Percentiles rank a stretch among this genome's conserved stretches.
phyloP scores from a whole-genome alignment of 2,888 invertebrate genomes.

The Drosophila nigricruria region DNA sequence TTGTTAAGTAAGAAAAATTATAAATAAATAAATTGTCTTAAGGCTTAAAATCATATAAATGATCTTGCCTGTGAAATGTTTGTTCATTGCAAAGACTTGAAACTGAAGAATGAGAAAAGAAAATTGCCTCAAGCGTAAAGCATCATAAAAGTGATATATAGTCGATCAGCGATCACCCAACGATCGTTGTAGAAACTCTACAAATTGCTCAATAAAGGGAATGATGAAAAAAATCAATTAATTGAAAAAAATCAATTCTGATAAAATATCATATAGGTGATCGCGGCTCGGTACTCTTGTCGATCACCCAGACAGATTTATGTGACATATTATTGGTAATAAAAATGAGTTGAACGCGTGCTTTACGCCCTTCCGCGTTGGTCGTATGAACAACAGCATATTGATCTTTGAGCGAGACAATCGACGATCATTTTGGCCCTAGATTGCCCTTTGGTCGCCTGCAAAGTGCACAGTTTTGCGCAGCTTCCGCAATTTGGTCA shows the following conservation, averaged over 20 bases:
- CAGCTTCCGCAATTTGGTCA: conserved; percentile 63
- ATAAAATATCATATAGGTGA: conserved; percentile 1
- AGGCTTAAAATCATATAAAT: background rate
- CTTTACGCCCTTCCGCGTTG: conserved; percentile 42
- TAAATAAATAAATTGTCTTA: background rate
- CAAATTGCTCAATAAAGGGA: background rate
- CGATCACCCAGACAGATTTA: conserved; percentile 15
- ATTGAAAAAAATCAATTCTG: conserved; percentile 4
- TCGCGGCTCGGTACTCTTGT: background rate
- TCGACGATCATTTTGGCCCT: conserved; percentile 16
- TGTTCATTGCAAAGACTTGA: background rate
- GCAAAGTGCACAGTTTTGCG: conserved; percentile 34
- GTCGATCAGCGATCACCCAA: background rate
- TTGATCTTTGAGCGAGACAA: conserved; percentile 15
- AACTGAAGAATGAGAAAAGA: background rate
- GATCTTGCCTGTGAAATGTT: background rate
- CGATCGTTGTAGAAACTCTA: background rate
- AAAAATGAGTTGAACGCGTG: conserved; percentile 34
- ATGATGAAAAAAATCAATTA: conserved; percentile 10
- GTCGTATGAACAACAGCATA: conserved; percentile 9
- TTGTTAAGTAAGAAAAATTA: background rate
- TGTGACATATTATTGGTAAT: conserved; percentile 50
- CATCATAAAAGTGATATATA: background rate
- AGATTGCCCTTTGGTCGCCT: conserved; percentile 26
- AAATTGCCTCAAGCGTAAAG: background rate